Conservation (phyloP, 2,797 vertebrate species). For the Trematomus bernacchii region DNA sequence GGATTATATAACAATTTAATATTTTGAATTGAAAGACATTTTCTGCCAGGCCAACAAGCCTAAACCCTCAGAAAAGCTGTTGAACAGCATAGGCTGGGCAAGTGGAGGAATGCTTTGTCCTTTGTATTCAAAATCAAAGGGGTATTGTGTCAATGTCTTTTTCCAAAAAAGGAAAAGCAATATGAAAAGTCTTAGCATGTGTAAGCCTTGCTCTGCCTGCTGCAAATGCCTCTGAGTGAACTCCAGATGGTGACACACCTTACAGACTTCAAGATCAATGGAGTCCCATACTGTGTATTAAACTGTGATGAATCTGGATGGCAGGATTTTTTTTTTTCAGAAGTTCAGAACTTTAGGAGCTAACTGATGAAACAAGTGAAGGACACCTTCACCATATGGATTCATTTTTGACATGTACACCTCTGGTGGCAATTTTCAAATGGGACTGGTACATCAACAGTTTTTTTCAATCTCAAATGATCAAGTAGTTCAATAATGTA, state of each 20-base stretch:
- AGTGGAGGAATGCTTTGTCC: constrained; percentile 1
- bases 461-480: too few relatives aligned
- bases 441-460: neutral
- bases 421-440: neutral
- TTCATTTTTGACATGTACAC: neutral
- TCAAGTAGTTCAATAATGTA: too few relatives aligned
- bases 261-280: constrained; percentile 53
- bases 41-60: neutral
- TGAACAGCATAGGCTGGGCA: neutral
- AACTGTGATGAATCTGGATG: constrained; percentile 35
- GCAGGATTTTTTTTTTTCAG: constrained; percentile 19
- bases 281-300: constrained; percentile 20
- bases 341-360: too few relatives aligned
- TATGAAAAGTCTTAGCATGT: constrained; percentile 26
- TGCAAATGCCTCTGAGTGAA: constrained; percentile 30
- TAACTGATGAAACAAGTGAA: neutral
- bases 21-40: neutral
- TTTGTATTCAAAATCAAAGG: constrained; percentile 9
- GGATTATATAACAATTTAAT: neutral
- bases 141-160: constrained; percentile 2
- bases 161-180: constrained; percentile 2
- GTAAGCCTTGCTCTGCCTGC: constrained; percentile 32
- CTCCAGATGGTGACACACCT: constrained; percentile 46
- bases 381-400: neutral
- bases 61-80: neutral